Evolutionary conservation across 2,888 invertebrate species (phyloP), one percentile per base, ranked within the genome.

Genomic region (Sarcophaga subvicina): DNA sequence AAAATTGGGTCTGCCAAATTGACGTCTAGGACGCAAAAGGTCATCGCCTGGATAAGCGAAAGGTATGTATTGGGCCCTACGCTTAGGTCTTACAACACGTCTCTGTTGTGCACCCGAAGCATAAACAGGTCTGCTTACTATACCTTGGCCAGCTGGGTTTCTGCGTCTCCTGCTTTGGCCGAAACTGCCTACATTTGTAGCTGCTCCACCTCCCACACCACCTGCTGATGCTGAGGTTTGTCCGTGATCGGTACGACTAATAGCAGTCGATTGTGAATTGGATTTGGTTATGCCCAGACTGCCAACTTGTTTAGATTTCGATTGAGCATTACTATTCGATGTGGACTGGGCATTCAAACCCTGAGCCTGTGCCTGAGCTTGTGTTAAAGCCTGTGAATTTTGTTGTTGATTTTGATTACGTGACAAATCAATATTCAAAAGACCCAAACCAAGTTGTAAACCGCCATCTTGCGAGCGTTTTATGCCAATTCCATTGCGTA

Each of bases 401-500:
- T 62, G 77, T 49, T 64, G 86, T 8, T 86, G 84, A 60, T 87
- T 80, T 25, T 89, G 89, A n/a, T 91, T 90, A 14, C 87, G 89
- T 8, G 90, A 88, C 25, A 93, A 83, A 73, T 92, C 92, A 20
- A 93, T 59, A 49, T 90, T 91, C 22, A 93, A 87, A 8, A 90
- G 66, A 2, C 93, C 93, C n/a, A 93, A 85, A 3, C 91, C 91
- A 0, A 93, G 69, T 0, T 89, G 88, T 2, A 91, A 60, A 3
- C 91, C 91, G 0, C 93, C 93, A 10, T 91, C 87, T 45, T 90
- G 73, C 0, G 89, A 89, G 1, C 91, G 91, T 14, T 90, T 90
- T n/a, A 93, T 71, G 0, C 93, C 93, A 5, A 93, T 70, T 4
- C 92, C 91, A 45, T 91, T 91, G 2, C 89, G 89, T 1, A 92